Evolutionary conservation across 1,140 invertebrate genomes (phyloP).

Genomic region (Homarus americanus): DNA sequence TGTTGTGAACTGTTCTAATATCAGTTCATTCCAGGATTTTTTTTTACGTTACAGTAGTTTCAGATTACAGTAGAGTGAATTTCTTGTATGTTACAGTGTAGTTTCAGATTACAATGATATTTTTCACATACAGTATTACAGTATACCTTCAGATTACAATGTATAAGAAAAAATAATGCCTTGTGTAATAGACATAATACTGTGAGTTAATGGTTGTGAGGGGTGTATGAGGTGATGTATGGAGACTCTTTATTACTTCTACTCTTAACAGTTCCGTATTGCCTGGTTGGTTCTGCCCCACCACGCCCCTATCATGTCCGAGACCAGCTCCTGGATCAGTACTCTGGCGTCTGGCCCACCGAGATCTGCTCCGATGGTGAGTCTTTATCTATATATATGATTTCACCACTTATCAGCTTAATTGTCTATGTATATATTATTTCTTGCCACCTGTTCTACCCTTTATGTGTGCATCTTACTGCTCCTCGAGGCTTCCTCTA

Average conservation of each 20-base stretch:
- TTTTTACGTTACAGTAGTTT: too few species aligned
- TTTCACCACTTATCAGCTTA: background rate
- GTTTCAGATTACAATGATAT: too few species aligned
- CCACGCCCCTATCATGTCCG: slow-evolving; percentile 87
- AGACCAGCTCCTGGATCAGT: slow-evolving; percentile 88
- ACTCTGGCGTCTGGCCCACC: slow-evolving; percentile 87
- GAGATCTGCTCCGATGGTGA: slow-evolving; percentile 83
- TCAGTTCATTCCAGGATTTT: too few species aligned
- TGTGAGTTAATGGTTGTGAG: background rate
- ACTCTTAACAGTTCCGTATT: slow-evolving; percentile 86
- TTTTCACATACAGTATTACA: too few species aligned
- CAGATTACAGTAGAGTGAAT: too few species aligned
- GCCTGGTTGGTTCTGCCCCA: slow-evolving; percentile 84
- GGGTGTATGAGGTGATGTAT: background rate
- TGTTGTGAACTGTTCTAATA: too few species aligned
- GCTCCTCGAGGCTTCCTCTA: too few species aligned
- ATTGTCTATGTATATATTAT: too few species aligned
- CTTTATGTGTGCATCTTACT: too few species aligned
- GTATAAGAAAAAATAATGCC: background rate
- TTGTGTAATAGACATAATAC: background rate
- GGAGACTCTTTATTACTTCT: background rate
- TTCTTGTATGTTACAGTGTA: too few species aligned
- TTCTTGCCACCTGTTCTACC: too few species aligned
- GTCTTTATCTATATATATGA: too few species aligned
- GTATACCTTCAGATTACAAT: background rate